Conservation (phyloP, 2,888 invertebrate species). For the Marronus borbonicus region DNA sequence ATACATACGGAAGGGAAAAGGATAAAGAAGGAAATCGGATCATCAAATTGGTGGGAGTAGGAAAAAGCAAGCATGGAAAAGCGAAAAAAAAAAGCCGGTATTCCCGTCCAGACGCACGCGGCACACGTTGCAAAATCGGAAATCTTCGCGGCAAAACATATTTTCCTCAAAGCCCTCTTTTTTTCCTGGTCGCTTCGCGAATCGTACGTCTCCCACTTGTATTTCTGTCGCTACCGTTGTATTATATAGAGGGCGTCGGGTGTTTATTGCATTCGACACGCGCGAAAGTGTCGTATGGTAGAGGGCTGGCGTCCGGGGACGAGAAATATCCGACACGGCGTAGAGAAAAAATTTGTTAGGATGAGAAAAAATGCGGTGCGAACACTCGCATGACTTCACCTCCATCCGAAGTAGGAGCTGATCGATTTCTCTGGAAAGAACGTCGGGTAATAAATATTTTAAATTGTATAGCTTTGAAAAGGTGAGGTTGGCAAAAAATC, state of each 20-base stretch:
- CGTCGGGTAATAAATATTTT: too few species aligned
- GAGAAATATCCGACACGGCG: not conserved
- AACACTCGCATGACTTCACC: too few species aligned
- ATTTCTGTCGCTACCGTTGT: too few species aligned
- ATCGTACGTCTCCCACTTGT: too few species aligned
- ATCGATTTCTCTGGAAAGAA: too few species aligned
- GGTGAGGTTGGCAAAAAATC: too few species aligned
- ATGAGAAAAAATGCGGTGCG: too few species aligned
- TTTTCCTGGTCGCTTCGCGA: not conserved
- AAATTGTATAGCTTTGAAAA: too few species aligned
- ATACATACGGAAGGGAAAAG: not conserved
- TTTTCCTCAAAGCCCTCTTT: not conserved
- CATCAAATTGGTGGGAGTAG: not conserved
- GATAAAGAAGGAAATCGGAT: not conserved
- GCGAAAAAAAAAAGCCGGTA: not conserved
- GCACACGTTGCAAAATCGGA: not conserved
- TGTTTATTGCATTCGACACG: conserved; percentile 12
- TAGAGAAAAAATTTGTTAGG: conserved; percentile 4
- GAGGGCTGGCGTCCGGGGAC: not conserved
- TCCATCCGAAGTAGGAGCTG: too few species aligned
- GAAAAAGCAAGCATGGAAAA: not conserved
- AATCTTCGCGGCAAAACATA: conserved; percentile 5
- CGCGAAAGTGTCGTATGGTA: conserved; percentile 4
- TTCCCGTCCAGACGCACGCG: not conserved
- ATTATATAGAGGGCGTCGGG: conserved; percentile 3